A percentile compares a stretch with the other conserved stretches of the same genome.
These are phyloP conservation scores for Smutsia temminckii DNA, from an alignment of 2,797 vertebrate genomes.

Conservation along the genomic window DNA sequence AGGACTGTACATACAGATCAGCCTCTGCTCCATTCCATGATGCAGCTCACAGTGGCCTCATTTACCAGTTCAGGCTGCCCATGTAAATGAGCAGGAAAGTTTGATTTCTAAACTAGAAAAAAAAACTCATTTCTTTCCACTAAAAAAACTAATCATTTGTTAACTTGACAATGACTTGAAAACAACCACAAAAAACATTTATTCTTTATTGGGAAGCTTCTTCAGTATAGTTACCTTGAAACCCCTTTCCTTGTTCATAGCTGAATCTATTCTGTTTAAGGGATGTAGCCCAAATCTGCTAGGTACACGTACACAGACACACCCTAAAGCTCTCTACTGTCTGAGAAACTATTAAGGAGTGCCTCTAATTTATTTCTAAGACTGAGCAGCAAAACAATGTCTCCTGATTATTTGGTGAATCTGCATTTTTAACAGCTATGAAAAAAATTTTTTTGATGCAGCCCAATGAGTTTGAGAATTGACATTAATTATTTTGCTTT, in stretches of 20 bases:
- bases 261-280: neutral
- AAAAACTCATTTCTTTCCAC: neutral
- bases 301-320: rapidly evolving
- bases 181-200: neutral
- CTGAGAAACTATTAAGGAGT: neutral
- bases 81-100: neutral
- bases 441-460: neutral
- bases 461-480: neutral
- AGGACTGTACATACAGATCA: rapidly evolving
- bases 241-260: neutral
- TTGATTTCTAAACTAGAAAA: neutral
- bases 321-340: neutral
- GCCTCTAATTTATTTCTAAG: neutral
- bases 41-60: rapidly evolving
- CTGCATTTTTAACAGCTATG: neutral
- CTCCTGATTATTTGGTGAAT: neutral
- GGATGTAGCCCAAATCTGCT: neutral
- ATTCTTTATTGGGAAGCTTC: neutral
- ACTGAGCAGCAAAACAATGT: neutral
- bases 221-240: neutral
- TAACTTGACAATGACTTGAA: neutral
- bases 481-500: neutral
- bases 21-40: rapidly evolving
- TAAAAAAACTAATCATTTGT: neutral
- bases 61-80: neutral